Conservation (phyloP, 2,113 vertebrate genomes). For the Colaptes auratus region DNA sequence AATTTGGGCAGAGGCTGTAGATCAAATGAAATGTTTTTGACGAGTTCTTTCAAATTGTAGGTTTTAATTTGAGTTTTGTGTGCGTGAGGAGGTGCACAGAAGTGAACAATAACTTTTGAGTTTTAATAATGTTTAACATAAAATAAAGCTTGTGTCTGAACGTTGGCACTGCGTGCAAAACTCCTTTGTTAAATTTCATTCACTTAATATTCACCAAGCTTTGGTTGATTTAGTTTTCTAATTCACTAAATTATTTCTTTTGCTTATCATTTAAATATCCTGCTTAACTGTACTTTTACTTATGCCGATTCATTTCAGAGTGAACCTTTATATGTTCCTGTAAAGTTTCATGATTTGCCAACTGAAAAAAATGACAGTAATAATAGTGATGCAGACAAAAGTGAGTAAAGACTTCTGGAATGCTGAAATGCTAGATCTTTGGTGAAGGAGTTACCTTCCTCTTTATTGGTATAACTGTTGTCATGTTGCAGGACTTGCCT, state of each 20-base stretch:
- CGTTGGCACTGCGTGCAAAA: not conserved
- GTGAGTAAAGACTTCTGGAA: slow-evolving; percentile 80
- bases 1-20: not conserved
- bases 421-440: slow-evolving; percentile 14
- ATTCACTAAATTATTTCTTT: not conserved
- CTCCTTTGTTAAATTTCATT: not conserved
- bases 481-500: not conserved
- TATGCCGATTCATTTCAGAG: slow-evolving; percentile 80
- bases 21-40: not conserved
- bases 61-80: not conserved
- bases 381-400: slow-evolving; percentile 80
- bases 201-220: not conserved
- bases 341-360: slow-evolving; percentile 93
- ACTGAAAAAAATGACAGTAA: slow-evolving; percentile 78
- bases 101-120: not conserved
- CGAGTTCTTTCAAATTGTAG: not conserved
- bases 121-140: not conserved
- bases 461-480: not conserved
- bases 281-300: slow-evolving; percentile 33
- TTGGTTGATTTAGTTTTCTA: not conserved
- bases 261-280: slow-evolving; percentile 6
- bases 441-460: not conserved
- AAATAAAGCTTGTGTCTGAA: not conserved
- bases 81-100: not conserved
- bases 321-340: slow-evolving; percentile 94